These are phyloP conservation scores for Pogoniulus pusillus DNA, from an alignment of 2,797 vertebrate genomes.

Conservation along the genomic window DNA sequence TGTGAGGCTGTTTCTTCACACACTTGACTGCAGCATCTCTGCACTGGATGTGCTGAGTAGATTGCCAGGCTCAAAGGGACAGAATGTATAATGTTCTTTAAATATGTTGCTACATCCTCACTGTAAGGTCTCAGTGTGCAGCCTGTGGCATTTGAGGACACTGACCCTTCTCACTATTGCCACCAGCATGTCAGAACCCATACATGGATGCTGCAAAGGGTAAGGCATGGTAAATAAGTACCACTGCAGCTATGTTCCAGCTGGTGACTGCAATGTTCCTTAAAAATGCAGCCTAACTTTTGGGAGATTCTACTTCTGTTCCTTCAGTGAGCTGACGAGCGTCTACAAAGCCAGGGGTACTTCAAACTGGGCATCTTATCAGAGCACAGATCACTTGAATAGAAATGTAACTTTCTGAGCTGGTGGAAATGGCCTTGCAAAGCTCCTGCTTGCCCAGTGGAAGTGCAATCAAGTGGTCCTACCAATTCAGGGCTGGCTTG, in stretches of 20 bases:
- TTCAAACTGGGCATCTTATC: neutral
- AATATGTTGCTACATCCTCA: neutral
- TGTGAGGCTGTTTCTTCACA: neutral
- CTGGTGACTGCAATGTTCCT: neutral
- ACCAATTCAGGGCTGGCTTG: neutral
- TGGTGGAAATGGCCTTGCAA: neutral
- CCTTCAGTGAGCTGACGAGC: neutral
- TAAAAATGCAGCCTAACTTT: neutral
- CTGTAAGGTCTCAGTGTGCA: neutral
- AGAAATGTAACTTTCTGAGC: neutral
- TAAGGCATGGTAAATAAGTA: neutral
- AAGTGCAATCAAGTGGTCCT: neutral
- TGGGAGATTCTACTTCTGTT: neutral
- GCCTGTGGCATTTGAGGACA: neutral
- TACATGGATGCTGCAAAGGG: fast-evolving
- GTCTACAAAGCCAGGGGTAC: neutral
- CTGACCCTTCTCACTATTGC: neutral
- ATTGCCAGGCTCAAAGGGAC: neutral
- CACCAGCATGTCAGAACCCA: fast-evolving
- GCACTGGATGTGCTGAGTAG: neutral
- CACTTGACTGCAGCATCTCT: neutral
- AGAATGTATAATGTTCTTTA: neutral
- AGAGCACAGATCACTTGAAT: neutral
- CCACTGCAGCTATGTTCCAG: neutral
- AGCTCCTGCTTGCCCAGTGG: neutral